These are phyloP conservation scores for Cotesia glomerata DNA, from an alignment of 1,140 invertebrate genomes.

Conservation along the genomic window DNA sequence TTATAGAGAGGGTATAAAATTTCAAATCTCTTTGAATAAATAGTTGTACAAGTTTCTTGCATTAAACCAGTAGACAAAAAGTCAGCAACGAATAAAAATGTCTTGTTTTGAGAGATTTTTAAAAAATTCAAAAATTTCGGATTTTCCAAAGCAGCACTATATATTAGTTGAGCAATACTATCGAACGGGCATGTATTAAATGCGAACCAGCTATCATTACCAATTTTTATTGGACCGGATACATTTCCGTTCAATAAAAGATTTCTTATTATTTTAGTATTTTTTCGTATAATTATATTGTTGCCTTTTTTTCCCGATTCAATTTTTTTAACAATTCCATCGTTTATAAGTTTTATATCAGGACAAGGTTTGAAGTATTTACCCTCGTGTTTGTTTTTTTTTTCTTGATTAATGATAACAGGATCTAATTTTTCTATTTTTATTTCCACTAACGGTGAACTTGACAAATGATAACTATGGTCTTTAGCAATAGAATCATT, in stretches of 20 bases:
- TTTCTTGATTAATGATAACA: not conserved
- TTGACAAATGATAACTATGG: not conserved
- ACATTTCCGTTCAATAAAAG: not conserved
- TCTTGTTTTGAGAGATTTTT: not conserved
- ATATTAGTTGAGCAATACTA: not conserved
- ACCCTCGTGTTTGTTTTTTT: not conserved
- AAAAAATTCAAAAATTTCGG: not conserved
- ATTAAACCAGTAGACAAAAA: not conserved
- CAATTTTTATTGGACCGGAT: not conserved
- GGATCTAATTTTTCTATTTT: not conserved
- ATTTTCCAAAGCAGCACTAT: not conserved
- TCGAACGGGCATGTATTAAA: not conserved
- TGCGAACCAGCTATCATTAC: not conserved
- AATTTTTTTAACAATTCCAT: not conserved
- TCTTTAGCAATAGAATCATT: not conserved
- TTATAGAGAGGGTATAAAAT: not conserved
- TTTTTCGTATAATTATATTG: not conserved
- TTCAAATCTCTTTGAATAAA: not conserved
- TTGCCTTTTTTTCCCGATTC: not conserved
- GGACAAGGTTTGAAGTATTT: not conserved
- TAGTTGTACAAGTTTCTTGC: not conserved
- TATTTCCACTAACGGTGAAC: not conserved
- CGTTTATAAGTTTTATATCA: not conserved
- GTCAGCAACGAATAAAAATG: not conserved
- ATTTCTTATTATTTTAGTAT: not conserved